Base-by-base conservation (phyloP, 2,888 invertebrate genomes). In the Pseudanteris insignis region DNA sequence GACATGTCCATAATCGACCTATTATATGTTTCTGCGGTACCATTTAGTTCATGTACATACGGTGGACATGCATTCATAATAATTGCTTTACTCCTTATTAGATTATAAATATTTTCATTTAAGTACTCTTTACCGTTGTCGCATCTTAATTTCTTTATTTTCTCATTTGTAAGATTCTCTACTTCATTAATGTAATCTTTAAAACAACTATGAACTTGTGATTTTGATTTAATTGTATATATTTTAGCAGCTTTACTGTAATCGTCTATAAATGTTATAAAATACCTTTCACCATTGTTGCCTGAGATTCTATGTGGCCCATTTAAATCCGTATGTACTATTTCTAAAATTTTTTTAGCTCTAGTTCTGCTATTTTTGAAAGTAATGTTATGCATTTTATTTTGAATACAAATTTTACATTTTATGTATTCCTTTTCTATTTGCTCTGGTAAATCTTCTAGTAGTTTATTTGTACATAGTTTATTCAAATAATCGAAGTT, bases 341-440 rank as follows among this genome's bases (percentile, higher is more conserved):
- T 11, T 9, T 30, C 11, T 5, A 30, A 5, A 5, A 12, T 5
- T 3, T 11, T 12, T n/a, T 53, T 67, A 40, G 62, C 62, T 40
- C 26, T 57, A 18, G 12, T 61, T 60, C 64, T 58, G 29, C 66
- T 53, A 34, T 66, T 66, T 12, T 57, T 32, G 48, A 67, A 67
- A 10, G 51, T 55, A 43, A 64, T 30, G 54, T 62, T 67, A 33
- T 40, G 50, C 61, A 54, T 61, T 46, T 64, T 60, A 37, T 51
- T 67, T 38, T 62, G 50, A n/a, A 63, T 57, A 37, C 63, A 65
- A 0, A 12, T 65, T 14, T 28, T 46, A 28, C 65, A 30, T 4
- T 30, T 11, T 8, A 30, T n/a, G 4, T 11, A n/a, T 5, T 30
- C 30, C 12, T 10, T 4, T 30, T 30, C 11, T 5, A 30, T 11